These are phyloP conservation scores for Platysternon megacephalum DNA, from an alignment of 2,113 vertebrate genomes.

Conservation along the genomic window DNA sequence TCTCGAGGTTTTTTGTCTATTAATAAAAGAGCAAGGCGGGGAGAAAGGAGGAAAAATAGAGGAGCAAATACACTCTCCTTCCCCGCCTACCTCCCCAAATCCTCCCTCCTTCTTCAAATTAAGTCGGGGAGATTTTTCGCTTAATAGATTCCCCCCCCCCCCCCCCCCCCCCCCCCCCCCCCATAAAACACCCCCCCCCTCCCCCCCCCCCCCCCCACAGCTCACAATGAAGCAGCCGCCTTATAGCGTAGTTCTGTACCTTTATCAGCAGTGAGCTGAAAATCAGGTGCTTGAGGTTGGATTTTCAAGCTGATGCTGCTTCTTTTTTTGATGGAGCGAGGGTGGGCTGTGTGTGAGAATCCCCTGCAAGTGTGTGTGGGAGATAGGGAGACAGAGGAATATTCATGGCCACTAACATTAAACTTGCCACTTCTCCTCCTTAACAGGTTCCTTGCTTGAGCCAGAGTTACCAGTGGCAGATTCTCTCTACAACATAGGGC, in stretches of 20 bases:
- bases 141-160: background rate
- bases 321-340: background rate
- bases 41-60: background rate
- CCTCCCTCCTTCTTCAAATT: background rate
- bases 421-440: background rate
- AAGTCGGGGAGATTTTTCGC: background rate
- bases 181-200: rapidly evolving
- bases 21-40: background rate
- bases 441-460: background rate
- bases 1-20: background rate
- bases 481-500: background rate
- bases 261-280: rapidly evolving
- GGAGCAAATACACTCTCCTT: rapidly evolving
- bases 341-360: background rate
- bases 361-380: background rate
- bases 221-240: rapidly evolving
- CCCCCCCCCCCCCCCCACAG: rapidly evolving
- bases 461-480: background rate
- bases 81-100: background rate
- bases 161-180: rapidly evolving
- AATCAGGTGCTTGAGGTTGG: background rate
- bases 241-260: rapidly evolving
- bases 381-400: background rate
- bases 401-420: background rate
- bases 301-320: background rate